These are phyloP conservation scores for Temnothorax longispinosus DNA, from an alignment of 1,140 invertebrate species.

Conservation along the genomic window DNA sequence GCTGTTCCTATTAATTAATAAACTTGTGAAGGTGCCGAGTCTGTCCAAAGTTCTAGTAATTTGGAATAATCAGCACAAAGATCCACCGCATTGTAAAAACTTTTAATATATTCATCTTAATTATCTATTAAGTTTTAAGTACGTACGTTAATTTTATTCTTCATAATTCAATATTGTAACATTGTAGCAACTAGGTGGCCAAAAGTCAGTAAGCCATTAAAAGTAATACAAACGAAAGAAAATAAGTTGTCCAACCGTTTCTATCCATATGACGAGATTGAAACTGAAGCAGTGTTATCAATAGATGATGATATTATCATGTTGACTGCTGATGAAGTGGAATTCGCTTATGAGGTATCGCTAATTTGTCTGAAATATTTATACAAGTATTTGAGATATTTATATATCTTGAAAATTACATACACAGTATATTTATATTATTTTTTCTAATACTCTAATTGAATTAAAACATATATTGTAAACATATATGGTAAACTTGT, in stretches of 20 bases:
- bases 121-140: not conserved
- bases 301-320: constrained; percentile 98
- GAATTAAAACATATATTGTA: constrained; percentile 54
- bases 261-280: constrained; percentile 96
- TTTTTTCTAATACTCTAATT: not conserved
- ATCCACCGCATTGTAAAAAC: constrained; percentile 91
- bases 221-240: constrained; percentile 95
- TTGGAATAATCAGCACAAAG: constrained; percentile 97
- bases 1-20: constrained; percentile 93
- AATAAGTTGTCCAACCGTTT: constrained; percentile 98
- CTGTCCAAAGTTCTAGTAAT: constrained; percentile 95
- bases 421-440: not conserved
- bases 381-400: not conserved
- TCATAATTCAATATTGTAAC: constrained; percentile 7
- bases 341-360: constrained; percentile 93
- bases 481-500: constrained; percentile 75
- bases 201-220: constrained; percentile 94
- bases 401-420: not conserved
- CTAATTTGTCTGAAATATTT: not conserved
- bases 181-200: constrained; percentile 93
- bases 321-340: constrained; percentile 96
- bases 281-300: constrained; percentile 96
- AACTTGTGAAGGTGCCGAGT: constrained; percentile 93
- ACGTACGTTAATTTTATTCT: constrained; percentile 8
- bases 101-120: constrained; percentile 35